These are phyloP conservation scores for Micoletzkya japonica DNA, from an alignment of 2,888 invertebrate genomes.

Conservation along the genomic window DNA sequence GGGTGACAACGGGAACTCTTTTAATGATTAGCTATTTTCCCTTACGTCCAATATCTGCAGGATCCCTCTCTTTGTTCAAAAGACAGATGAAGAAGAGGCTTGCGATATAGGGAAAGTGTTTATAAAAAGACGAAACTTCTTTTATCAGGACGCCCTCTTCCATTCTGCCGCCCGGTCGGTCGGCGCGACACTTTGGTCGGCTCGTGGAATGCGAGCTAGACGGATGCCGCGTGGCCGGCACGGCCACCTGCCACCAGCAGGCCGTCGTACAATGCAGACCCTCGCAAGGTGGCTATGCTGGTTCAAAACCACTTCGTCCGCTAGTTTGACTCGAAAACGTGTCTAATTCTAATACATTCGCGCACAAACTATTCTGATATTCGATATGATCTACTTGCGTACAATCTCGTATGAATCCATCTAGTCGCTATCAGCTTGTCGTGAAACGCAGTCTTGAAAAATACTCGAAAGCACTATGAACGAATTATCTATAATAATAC, in stretches of 20 bases:
- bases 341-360: too few species aligned
- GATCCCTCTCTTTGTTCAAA: constrained; percentile 60
- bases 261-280: constrained; percentile 13
- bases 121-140: background rate
- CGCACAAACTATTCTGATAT: too few species aligned
- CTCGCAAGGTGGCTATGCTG: background rate
- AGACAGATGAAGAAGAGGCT: background rate
- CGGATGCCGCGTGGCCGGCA: constrained; percentile 10
- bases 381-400: too few species aligned
- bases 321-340: too few species aligned
- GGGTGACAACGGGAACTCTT: constrained; percentile 44
- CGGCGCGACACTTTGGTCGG: constrained; percentile 8
- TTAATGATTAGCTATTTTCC: too few species aligned
- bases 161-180: constrained; percentile 17
- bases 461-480: too few species aligned
- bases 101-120: too few species aligned
- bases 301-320: too few species aligned
- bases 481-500: too few species aligned
- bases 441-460: too few species aligned
- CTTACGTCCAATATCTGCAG: constrained; percentile 66
- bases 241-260: constrained; percentile 3
- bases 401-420: too few species aligned
- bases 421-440: too few species aligned
- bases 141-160: background rate
- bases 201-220: constrained; percentile 1